Evolutionary conservation across 2,797 vertebrate genomes (phyloP), one percentile per base, ranked within the genome.

Genomic region (Synaphobranchus kaupii): DNA sequence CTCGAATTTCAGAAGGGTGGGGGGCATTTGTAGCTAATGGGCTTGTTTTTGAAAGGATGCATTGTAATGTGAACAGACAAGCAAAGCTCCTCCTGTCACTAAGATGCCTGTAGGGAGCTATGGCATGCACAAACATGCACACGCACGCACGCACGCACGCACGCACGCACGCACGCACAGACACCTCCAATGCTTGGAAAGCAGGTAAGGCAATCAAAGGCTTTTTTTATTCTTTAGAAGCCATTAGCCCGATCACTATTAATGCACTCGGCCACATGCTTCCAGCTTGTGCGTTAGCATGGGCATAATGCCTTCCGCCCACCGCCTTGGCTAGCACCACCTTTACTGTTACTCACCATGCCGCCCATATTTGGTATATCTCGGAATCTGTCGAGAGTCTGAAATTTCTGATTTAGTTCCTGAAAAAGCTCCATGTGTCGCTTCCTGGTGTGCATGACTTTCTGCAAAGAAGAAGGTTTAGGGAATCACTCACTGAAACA

Each of bases 361-460:
- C 96, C 97, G 97, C 97, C 97, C 97, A 99, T 98, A 98, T 99
- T 99, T 98, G 99, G 98, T 97, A 99, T 97, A 95, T 99, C 98
- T 97, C 98, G 98, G 98, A 99, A 99, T 98, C 99, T 98, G 96
- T 99, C 99, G 98, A 99, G 96, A 93, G 99, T 99, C 95, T 99
- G 98, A 97, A 99, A 99, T 97, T 99, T 99, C 96, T 99, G 99
- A 98, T 99, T 99, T 96, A 99, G 97, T 96, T 99, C 98, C 96
- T 99, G 98, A 97, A 99, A 99, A 95, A 99, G 96, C 96, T 99
- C 98, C 98, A 99, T 99, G 93, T 99, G 98, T 94, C 98, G 98
- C 96, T 99, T 99, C 97, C 98, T 98, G 95, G 98, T 99, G 96
- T 99, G 99, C 99, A 99, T 99, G 97, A 99, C 98, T 97, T 99